phyloP scores from a whole-genome alignment of 2,888 invertebrate species.

The Ectobius pallidus region DNA sequence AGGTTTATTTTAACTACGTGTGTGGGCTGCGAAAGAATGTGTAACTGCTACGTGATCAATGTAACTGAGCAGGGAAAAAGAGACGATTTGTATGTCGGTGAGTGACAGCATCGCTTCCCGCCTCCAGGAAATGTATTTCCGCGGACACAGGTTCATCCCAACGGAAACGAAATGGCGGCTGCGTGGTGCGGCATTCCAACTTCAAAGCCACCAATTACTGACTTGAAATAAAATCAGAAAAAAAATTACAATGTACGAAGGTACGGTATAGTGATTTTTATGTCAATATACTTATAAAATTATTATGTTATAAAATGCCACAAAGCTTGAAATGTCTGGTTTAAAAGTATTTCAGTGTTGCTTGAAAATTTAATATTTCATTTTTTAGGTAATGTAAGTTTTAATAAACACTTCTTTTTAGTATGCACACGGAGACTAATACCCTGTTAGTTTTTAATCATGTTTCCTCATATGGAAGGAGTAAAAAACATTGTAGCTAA shows the following conservation, averaged over 20 bases:
- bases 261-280: background rate
- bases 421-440: background rate
- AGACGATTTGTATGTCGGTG: background rate
- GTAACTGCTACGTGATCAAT: background rate
- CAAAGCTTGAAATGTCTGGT: background rate
- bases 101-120: background rate
- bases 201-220: background rate
- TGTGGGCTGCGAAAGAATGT: background rate
- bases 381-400: background rate
- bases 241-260: background rate
- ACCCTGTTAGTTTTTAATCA: background rate
- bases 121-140: background rate
- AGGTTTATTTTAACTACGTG: no score
- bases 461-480: background rate
- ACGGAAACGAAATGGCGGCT: conserved; percentile 7
- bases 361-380: conserved; percentile 15
- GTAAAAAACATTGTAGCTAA: conserved; percentile 3
- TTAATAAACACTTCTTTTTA: conserved; percentile 12
- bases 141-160: background rate
- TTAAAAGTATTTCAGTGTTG: background rate
- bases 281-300: conserved; percentile 3
- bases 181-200: background rate
- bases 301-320: background rate
- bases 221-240: background rate
- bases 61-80: background rate